Evolutionary conservation across 2,797 vertebrate genomes (phyloP).

Genomic region (Rhodeus uyekii): DNA sequence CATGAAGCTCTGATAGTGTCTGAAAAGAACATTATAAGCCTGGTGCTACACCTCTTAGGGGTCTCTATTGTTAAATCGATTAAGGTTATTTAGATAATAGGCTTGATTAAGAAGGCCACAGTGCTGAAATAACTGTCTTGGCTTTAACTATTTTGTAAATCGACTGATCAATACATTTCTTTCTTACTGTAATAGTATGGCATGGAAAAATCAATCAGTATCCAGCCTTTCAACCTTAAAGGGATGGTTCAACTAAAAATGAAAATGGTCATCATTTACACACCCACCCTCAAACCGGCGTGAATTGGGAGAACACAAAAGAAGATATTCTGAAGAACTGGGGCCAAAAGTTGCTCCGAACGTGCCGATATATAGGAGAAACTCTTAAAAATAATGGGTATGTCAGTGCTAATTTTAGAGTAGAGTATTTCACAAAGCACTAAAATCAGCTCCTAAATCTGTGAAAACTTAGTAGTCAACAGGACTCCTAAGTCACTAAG

Average conservation of each 20-base stretch:
- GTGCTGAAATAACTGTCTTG: not conserved
- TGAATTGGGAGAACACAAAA: not conserved
- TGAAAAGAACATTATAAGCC: not conserved
- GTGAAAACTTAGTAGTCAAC: too few relatives aligned
- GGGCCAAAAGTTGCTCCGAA: too few relatives aligned
- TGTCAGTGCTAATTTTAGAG: too few relatives aligned
- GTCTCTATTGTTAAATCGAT: not conserved
- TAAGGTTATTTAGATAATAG: not conserved
- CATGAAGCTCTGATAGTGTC: conserved; percentile 20
- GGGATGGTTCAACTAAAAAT: not conserved
- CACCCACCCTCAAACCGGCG: not conserved
- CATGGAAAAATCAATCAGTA: not conserved
- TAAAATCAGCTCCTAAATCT: too few relatives aligned
- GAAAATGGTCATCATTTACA: not conserved
- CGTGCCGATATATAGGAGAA: too few relatives aligned
- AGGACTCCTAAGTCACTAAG: too few relatives aligned
- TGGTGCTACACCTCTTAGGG: not conserved
- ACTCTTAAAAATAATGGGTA: too few relatives aligned
- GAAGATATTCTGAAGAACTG: not conserved
- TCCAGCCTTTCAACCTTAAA: not conserved
- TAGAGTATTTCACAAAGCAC: too few relatives aligned
- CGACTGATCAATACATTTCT: not conserved
- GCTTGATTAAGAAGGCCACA: not conserved
- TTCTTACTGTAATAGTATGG: not conserved
- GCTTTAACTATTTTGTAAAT: not conserved